phyloP scores from a whole-genome alignment of 2,797 vertebrate species.

The Gymnoscopelus braueri region DNA sequence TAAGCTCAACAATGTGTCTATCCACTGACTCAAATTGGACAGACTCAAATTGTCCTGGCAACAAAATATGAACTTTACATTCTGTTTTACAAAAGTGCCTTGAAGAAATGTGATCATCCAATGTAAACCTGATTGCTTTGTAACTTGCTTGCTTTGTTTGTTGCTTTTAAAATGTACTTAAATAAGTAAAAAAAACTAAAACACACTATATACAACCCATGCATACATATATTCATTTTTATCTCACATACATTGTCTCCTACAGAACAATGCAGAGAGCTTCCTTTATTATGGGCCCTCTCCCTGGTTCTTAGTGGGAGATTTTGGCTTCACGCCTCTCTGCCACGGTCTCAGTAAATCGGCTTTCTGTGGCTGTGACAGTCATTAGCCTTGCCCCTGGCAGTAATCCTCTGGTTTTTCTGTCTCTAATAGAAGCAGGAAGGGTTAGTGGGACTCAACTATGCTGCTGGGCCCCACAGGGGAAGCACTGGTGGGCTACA shows the following conservation, averaged over 20 bases:
- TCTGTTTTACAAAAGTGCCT: not conserved
- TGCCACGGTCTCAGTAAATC: conserved; percentile 80
- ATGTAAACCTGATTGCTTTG: too few relatives aligned
- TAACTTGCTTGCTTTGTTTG: too few relatives aligned
- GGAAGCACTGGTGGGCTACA: conserved; percentile 42
- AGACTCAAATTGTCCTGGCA: too few relatives aligned
- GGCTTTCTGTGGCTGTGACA: conserved; percentile 82
- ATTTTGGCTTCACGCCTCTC: conserved; percentile 83
- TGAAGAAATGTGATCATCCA: not conserved
- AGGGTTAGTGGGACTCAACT: conserved; percentile 62
- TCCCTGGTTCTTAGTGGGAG: conserved; percentile 79
- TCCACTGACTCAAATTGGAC: too few relatives aligned
- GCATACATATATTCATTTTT: not conserved
- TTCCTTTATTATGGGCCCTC: conserved; percentile 78
- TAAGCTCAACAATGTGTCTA: too few relatives aligned
- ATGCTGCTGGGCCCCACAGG: conserved; percentile 55
- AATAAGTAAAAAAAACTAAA: too few relatives aligned
- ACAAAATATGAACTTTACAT: not conserved
- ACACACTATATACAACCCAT: not conserved
- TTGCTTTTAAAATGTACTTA: too few relatives aligned
- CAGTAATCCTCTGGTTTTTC: conserved; percentile 82
- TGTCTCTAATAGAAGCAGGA: conserved; percentile 79
- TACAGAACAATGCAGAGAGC: conserved; percentile 49
- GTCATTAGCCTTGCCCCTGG: conserved; percentile 82
- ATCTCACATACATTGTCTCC: conserved; percentile 43